phyloP scores from a whole-genome alignment of 2,888 invertebrate species.

The Pseudolycoriella hygida region DNA sequence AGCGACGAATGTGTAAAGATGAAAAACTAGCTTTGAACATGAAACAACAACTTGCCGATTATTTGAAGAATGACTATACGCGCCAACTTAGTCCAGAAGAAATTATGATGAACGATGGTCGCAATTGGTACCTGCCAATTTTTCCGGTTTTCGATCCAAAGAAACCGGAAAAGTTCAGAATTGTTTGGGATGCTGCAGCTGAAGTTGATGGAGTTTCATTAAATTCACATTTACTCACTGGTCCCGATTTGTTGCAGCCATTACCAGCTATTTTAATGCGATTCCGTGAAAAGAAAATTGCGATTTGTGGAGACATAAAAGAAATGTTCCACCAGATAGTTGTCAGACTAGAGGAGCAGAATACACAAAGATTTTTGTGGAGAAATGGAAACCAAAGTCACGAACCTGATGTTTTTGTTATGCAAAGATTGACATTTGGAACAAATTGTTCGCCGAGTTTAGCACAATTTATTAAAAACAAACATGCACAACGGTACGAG shows the following conservation, averaged over 20 bases:
- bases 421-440: neutral
- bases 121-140: constrained; percentile 14
- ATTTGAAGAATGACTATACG: constrained; percentile 9
- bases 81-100: neutral
- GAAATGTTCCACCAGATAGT: constrained; percentile 11
- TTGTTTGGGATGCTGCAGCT: constrained; percentile 16
- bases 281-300: constrained; percentile 10
- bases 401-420: neutral
- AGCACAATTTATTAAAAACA: neutral
- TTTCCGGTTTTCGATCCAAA: constrained; percentile 12
- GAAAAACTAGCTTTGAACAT: constrained; percentile 8
- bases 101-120: too few relatives aligned
- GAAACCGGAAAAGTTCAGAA: constrained; percentile 14
- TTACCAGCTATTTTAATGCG: constrained; percentile 11
- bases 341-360: constrained; percentile 9
- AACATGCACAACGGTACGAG: neutral
- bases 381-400: neutral
- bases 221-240: constrained; percentile 11
- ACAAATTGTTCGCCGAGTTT: neutral
- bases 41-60: constrained; percentile 6
- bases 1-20: constrained; percentile 9
- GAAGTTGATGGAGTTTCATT: constrained; percentile 11
- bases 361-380: constrained; percentile 11
- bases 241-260: constrained; percentile 12
- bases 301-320: constrained; percentile 9